Conservation (phyloP, 2,113 vertebrate species). For the Ploceus nigricollis region DNA sequence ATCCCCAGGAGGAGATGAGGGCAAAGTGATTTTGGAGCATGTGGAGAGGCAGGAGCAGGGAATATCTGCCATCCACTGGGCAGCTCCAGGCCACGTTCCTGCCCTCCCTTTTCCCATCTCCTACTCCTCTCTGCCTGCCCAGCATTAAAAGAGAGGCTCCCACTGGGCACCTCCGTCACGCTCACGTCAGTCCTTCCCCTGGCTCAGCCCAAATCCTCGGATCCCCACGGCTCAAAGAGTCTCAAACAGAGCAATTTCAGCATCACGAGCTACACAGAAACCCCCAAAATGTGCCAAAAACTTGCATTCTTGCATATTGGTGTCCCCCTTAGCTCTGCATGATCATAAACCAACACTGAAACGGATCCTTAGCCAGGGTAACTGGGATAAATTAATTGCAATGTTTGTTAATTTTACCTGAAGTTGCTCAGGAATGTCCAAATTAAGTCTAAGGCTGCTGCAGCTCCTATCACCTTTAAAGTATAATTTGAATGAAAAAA, state of each 20-base stretch:
- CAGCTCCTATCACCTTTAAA: neutral
- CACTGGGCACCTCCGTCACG: neutral
- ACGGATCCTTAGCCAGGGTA: neutral
- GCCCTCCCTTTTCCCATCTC: neutral
- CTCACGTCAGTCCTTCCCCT: neutral
- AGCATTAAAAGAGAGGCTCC: neutral
- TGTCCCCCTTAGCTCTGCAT: neutral
- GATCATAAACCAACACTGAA: neutral
- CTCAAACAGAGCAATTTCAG: neutral
- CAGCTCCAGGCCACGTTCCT: neutral
- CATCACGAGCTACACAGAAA: neutral
- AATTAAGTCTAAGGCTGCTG: neutral
- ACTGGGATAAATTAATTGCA: neutral
- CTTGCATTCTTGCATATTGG: neutral
- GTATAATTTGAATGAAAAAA: neutral
- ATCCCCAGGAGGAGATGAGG: neutral
- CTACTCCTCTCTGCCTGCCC: neutral
- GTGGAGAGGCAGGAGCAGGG: neutral
- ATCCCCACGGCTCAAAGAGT: rapidly evolving
- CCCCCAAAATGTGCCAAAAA: neutral
- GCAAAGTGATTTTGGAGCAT: neutral
- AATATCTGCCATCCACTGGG: rapidly evolving
- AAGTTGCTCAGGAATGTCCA: neutral
- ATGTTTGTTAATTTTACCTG: neutral
- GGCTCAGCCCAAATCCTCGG: neutral